phyloP scores from a whole-genome alignment of 2,797 vertebrate genomes.

The Rhinichthys osculus region DNA sequence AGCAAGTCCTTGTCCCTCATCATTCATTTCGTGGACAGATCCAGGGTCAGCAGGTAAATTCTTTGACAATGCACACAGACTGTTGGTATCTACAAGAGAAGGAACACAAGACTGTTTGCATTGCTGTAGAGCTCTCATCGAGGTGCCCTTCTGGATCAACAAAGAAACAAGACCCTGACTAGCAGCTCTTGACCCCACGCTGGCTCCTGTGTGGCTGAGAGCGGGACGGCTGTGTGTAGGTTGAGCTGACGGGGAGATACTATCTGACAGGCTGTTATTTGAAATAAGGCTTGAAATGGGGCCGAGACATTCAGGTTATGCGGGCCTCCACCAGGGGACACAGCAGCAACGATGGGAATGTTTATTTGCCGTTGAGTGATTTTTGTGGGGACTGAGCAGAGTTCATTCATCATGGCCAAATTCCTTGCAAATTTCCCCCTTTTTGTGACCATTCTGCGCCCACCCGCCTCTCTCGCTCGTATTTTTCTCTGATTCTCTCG shows the following conservation, averaged over 20 bases:
- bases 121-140: constrained; percentile 53
- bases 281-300: constrained; percentile 56
- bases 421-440: constrained; percentile 51
- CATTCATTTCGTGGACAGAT: constrained; percentile 53
- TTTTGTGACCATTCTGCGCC: background rate
- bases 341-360: constrained; percentile 56
- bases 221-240: constrained; percentile 46
- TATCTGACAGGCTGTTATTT: constrained; percentile 60
- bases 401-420: constrained; percentile 53
- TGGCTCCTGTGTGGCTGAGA: constrained; percentile 62
- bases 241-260: constrained; percentile 59
- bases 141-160: constrained; percentile 58
- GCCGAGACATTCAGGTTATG: constrained; percentile 58
- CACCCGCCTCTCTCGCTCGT: constrained; percentile 8
- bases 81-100: constrained; percentile 55
- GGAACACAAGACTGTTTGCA: constrained; percentile 62
- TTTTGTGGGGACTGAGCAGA: constrained; percentile 44
- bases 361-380: constrained; percentile 61
- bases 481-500: constrained; percentile 31
- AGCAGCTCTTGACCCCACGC: constrained; percentile 62
- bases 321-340: constrained; percentile 53
- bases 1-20: constrained; percentile 49
- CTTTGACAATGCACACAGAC: constrained; percentile 50
- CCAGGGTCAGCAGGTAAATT: constrained; percentile 54
- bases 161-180: constrained; percentile 59